These are phyloP conservation scores for Prionailurus viverrinus DNA, from an alignment of 2,113 vertebrate genomes.

Conservation along the genomic window DNA sequence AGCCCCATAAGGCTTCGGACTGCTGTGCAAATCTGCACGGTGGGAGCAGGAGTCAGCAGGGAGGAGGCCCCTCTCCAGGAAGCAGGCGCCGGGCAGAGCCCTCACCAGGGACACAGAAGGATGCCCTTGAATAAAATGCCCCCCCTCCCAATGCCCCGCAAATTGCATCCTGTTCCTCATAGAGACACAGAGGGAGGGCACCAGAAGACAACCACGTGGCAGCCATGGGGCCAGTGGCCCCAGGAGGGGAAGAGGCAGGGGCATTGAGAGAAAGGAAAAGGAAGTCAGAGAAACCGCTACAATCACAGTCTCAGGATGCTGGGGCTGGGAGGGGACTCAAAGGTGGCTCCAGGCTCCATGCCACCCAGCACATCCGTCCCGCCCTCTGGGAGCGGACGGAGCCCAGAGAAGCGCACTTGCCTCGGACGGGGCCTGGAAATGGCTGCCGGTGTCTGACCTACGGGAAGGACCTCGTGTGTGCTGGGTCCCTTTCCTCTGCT, in stretches of 20 bases:
- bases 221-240: neutral
- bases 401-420: neutral
- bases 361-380: accelerated
- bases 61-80: neutral
- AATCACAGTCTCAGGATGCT: neutral
- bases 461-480: accelerated
- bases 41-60: neutral
- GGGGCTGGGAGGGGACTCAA: neutral
- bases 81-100: neutral
- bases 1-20: neutral
- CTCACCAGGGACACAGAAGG: neutral
- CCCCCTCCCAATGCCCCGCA: accelerated
- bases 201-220: neutral
- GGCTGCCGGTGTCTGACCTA: accelerated
- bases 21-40: neutral
- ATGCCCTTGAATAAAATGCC: neutral
- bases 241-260: neutral
- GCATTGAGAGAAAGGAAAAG: slow-evolving; percentile 9
- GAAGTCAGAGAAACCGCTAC: slow-evolving; percentile 27
- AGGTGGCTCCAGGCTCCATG: neutral
- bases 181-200: neutral
- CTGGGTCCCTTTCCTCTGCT: neutral
- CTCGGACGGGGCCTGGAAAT: neutral
- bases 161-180: neutral
- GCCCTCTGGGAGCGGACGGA: neutral